Evolutionary conservation across 2,113 vertebrate species (phyloP).

Genomic region (Sterna hirundo): DNA sequence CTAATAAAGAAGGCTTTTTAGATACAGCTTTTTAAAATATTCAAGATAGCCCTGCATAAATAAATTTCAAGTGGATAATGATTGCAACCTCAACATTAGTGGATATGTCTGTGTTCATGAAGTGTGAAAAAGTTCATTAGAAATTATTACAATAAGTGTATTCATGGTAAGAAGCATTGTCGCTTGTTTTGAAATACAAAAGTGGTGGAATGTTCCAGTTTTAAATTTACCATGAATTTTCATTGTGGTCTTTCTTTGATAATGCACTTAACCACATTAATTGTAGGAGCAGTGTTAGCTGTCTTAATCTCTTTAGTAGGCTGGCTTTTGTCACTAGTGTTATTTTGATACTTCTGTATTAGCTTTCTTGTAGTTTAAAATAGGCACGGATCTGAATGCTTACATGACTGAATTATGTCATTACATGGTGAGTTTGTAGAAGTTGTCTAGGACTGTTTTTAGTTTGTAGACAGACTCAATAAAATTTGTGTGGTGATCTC

Average conservation of each 20-base stretch:
- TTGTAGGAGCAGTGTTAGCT: background rate
- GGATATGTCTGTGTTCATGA: background rate
- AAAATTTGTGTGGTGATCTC: background rate
- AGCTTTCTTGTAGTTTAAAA: background rate
- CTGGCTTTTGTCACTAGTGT: background rate
- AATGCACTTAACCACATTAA: background rate
- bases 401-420: background rate
- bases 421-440: background rate
- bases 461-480: background rate
- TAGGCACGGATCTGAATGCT: background rate
- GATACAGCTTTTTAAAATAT: background rate
- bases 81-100: background rate
- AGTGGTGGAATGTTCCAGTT: background rate
- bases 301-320: background rate
- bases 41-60: background rate
- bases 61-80: background rate
- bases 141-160: background rate
- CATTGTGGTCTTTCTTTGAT: background rate
- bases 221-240: background rate
- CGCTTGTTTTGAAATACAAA: background rate
- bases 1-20: background rate
- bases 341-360: conserved; percentile 1
- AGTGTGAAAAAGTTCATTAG: background rate
- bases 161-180: background rate
- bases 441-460: background rate